These are phyloP conservation scores for Calameuta idolon DNA, from an alignment of 2,888 invertebrate species.

Conservation along the genomic window DNA sequence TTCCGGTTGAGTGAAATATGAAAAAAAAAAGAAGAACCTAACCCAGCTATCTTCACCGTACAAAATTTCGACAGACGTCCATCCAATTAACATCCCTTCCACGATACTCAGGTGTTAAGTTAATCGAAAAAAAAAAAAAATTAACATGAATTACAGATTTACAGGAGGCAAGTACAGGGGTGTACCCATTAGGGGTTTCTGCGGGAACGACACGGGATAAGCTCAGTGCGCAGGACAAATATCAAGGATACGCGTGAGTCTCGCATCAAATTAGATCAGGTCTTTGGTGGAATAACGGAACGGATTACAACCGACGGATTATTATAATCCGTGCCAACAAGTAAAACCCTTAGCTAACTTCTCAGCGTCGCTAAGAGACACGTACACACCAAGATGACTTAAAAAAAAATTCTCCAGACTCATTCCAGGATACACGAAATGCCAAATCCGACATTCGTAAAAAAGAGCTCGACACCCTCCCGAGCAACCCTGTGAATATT, in stretches of 20 bases:
- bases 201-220: background rate
- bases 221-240: background rate
- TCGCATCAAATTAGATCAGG: background rate
- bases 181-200: background rate
- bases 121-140: background rate
- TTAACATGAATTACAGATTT: background rate
- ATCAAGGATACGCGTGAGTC: background rate
- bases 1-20: background rate
- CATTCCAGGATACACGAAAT: background rate
- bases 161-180: background rate
- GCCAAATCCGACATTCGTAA: background rate
- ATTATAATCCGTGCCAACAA: background rate
- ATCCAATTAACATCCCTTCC: background rate
- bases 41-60: background rate
- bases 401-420: background rate
- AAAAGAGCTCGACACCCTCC: background rate
- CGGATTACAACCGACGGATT: slow-evolving; percentile 1
- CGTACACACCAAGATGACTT: background rate
- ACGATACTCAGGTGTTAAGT: background rate
- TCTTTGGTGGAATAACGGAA: background rate
- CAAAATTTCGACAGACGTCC: too few relatives aligned
- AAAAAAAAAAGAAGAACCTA: background rate
- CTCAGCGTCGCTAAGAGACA: background rate
- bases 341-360: background rate
- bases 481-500: background rate